A percentile compares a stretch with the other conserved stretches of the same genome.
These are phyloP conservation scores for Diploptera punctata DNA, from an alignment of 2,888 invertebrate genomes.

Conservation along the genomic window DNA sequence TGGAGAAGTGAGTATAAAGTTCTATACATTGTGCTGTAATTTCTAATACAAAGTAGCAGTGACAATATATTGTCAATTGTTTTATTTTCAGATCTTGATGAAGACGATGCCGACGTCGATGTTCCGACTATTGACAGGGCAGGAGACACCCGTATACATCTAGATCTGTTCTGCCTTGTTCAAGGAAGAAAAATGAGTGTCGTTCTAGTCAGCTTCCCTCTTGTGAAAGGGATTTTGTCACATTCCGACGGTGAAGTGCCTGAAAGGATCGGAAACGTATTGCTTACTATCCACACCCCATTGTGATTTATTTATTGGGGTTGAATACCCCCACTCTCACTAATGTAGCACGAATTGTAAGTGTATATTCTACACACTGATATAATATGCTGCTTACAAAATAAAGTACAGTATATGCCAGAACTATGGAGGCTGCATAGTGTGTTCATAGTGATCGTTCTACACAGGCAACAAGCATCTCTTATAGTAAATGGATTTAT, in stretches of 20 bases:
- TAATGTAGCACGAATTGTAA: conserved; percentile 19
- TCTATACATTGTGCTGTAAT: too few relatives aligned
- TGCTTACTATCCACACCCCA: conserved; percentile 7
- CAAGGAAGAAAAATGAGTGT: neutral
- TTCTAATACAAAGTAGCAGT: too few relatives aligned
- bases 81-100: conserved; percentile 89
- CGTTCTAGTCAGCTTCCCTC: conserved; percentile 5
- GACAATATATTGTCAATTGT: too few relatives aligned
- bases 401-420: conserved; percentile 2
- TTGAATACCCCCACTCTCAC: neutral
- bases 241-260: conserved; percentile 13
- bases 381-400: neutral
- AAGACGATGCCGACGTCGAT: conserved; percentile 99
- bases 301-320: conserved; percentile 16
- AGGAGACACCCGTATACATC: conserved; percentile 99
- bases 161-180: conserved; percentile 59
- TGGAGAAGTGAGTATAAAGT: conserved; percentile 80
- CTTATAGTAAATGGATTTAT: too few relatives aligned
- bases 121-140: conserved; percentile 98
- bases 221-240: neutral
- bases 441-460: too few relatives aligned
- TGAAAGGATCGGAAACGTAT: neutral
- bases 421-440: too few relatives aligned
- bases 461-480: too few relatives aligned
- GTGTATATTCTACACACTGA: neutral